A percentile compares a stretch with the other conserved stretches of the same genome.
These are phyloP conservation scores for Ardeotis arabs DNA, from an alignment of 2,113 vertebrate genomes.

Conservation along the genomic window DNA sequence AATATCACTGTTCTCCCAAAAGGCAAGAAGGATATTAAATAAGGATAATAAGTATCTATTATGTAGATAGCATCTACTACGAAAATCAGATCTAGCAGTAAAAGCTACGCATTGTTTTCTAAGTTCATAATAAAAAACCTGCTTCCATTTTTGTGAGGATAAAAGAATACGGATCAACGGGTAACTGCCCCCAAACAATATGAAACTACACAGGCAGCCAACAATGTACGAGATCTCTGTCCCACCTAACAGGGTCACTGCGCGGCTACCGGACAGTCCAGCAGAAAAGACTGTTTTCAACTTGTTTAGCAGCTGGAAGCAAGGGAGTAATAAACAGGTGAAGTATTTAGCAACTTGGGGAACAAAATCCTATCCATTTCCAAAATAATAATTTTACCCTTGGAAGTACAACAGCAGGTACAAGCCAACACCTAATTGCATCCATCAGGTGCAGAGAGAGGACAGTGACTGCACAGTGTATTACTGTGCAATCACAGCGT, in stretches of 20 bases:
- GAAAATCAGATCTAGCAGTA: background rate
- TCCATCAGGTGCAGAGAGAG: background rate
- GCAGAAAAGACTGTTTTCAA: background rate
- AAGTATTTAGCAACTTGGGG: background rate
- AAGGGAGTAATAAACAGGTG: background rate
- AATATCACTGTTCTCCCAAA: background rate
- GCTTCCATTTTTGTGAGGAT: background rate
- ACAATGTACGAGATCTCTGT: fast-evolving
- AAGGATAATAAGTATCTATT: background rate
- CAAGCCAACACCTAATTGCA: background rate
- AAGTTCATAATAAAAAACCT: background rate
- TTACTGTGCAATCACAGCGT: background rate
- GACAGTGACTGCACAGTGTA: background rate
- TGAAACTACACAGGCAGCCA: background rate
- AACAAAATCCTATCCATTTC: background rate
- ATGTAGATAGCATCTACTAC: background rate
- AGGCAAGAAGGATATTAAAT: background rate
- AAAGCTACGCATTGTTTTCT: background rate
- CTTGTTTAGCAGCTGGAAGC: background rate
- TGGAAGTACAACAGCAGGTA: background rate
- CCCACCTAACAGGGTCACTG: background rate
- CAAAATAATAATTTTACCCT: background rate
- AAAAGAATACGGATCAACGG: background rate
- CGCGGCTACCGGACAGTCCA: fast-evolving
- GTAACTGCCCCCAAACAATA: background rate